A percentile compares a stretch with the other conserved stretches of the same genome.
phyloP scores from a whole-genome alignment of 1,140 invertebrate genomes.

The Drosophila baimaii region DNA sequence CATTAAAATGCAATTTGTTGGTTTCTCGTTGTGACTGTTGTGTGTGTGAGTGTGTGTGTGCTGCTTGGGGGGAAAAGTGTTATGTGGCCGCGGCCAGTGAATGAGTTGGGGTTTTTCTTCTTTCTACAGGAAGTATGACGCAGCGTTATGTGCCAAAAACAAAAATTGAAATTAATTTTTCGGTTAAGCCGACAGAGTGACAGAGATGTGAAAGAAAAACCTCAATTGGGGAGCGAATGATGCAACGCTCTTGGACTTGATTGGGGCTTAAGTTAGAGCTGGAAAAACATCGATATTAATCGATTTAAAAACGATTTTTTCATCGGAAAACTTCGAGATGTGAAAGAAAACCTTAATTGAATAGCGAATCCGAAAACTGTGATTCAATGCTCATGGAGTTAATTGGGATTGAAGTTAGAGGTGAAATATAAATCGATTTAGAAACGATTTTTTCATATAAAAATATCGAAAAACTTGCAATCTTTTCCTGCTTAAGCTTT shows the following conservation, averaged over 20 bases:
- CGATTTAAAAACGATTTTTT: too few relatives aligned
- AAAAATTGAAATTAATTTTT: constrained; percentile 44
- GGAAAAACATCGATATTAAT: too few relatives aligned
- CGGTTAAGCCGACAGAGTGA: constrained; percentile 20
- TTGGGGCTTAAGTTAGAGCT: constrained; percentile 1
- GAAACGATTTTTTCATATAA: too few relatives aligned
- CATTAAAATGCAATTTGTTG: constrained; percentile 82
- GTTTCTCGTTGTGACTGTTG: constrained; percentile 30
- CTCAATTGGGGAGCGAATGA: constrained; percentile 7
- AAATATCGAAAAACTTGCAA: too few relatives aligned
- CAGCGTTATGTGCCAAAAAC: constrained; percentile 26
- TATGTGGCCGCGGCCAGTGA: constrained; percentile 28
- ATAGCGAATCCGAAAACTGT: too few relatives aligned
- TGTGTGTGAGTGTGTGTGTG: constrained; percentile 1
- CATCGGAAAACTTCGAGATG: too few relatives aligned
- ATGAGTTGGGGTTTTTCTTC: constrained; percentile 37
- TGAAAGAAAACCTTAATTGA: too few relatives aligned
- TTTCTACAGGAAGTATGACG: constrained; percentile 43
- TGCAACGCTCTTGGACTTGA: constrained; percentile 1
- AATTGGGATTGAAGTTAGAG: too few relatives aligned
- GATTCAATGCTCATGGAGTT: too few relatives aligned
- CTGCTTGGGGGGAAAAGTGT: constrained; percentile 27
- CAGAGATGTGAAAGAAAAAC: constrained; percentile 23
- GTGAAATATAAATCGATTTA: too few relatives aligned
- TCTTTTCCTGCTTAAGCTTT: too few relatives aligned